These are phyloP conservation scores for Helleia helle DNA, from an alignment of 2,888 invertebrate genomes.

Conservation along the genomic window DNA sequence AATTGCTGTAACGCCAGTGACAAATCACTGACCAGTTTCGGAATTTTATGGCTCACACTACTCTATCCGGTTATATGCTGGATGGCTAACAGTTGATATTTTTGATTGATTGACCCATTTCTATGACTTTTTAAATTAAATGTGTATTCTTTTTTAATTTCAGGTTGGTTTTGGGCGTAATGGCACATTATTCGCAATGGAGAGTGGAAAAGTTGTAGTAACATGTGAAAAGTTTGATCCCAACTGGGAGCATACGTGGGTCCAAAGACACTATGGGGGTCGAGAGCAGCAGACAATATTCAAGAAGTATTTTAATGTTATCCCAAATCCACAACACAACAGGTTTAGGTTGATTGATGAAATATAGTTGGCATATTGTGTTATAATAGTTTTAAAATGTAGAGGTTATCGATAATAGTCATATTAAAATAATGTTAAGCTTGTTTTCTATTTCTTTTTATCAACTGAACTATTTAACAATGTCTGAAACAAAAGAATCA, in stretches of 20 bases:
- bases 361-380: conserved; percentile 47
- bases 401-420: too few species aligned
- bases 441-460: too few species aligned
- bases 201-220: conserved; percentile 84
- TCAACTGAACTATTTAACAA: too few species aligned
- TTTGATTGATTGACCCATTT: too few species aligned
- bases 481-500: too few species aligned
- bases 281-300: conserved; percentile 78
- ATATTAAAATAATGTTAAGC: too few species aligned
- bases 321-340: conserved; percentile 84
- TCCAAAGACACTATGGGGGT: conserved; percentile 77
- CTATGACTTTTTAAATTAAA: too few species aligned
- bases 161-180: conserved; percentile 89
- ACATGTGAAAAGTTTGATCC: conserved; percentile 88
- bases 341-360: conserved; percentile 85
- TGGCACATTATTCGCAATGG: conserved; percentile 86
- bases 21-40: too few species aligned
- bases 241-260: conserved; percentile 85
- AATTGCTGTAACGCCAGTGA: too few species aligned
- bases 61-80: too few species aligned
- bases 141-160: conserved; percentile 30
- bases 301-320: conserved; percentile 90
- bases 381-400: not conserved
- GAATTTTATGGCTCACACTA: too few species aligned
- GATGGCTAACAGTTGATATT: too few species aligned